These are phyloP conservation scores for Meandrusa payeni DNA, from an alignment of 2,888 invertebrate species.

Conservation along the genomic window DNA sequence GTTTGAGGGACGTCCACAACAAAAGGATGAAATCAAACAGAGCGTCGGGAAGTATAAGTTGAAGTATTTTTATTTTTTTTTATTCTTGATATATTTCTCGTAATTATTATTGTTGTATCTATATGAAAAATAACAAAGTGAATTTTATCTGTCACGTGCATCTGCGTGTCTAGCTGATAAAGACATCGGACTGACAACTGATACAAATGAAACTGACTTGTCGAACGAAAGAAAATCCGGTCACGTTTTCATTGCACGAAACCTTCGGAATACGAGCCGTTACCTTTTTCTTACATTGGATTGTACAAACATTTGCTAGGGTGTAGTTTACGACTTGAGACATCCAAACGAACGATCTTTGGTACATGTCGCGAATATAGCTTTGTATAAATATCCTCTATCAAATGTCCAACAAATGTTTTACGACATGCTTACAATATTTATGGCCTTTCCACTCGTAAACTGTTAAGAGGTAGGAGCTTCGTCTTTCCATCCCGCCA, in stretches of 20 bases:
- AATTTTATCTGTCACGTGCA: constrained; percentile 4
- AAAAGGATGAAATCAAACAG: no score
- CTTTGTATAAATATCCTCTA: constrained; percentile 11
- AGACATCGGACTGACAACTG: constrained; percentile 16
- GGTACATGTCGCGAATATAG: constrained; percentile 7
- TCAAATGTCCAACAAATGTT: constrained; percentile 14
- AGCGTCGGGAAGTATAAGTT: no score
- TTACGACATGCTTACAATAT: constrained; percentile 12
- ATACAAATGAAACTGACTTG: constrained; percentile 7
- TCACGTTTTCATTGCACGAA: constrained; percentile 14
- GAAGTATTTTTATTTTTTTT: no score
- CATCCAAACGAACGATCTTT: constrained; percentile 6
- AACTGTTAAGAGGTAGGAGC: background rate
- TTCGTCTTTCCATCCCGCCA: background rate
- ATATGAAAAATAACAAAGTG: background rate
- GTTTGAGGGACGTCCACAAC: no score
- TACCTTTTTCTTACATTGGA: constrained; percentile 8
- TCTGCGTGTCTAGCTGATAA: constrained; percentile 9
- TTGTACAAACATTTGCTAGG: constrained; percentile 8
- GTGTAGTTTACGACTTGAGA: constrained; percentile 11
- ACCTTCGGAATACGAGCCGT: constrained; percentile 6
- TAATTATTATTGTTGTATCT: no score
- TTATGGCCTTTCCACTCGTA: constrained; percentile 3
- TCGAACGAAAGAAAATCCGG: constrained; percentile 13
- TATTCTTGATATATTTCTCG: no score